phyloP scores from a whole-genome alignment of 1,140 invertebrate genomes.

The Chymomyza costata region DNA sequence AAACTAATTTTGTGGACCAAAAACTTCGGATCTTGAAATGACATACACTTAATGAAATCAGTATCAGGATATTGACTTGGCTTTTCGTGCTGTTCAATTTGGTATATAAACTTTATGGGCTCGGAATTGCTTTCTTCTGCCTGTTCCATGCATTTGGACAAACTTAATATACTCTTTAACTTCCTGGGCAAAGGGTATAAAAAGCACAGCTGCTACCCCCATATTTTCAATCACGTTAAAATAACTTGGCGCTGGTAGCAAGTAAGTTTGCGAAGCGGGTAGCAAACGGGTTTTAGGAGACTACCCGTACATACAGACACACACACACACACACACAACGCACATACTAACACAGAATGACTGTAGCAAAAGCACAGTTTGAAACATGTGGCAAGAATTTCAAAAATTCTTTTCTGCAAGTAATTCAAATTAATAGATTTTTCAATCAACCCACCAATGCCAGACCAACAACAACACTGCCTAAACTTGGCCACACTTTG shows the following conservation, averaged over 20 bases:
- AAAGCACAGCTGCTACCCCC: constrained; percentile 61
- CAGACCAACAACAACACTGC: constrained; percentile 2
- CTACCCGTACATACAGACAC: background rate
- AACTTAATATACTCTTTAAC: too few species aligned
- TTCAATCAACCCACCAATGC: constrained; percentile 41
- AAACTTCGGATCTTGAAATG: too few species aligned
- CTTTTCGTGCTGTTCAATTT: too few species aligned
- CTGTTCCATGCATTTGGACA: too few species aligned
- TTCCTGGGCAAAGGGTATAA: too few species aligned
- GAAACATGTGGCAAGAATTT: constrained; percentile 39
- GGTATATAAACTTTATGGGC: too few species aligned
- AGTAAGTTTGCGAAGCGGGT: constrained; percentile 50
- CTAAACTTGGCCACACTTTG: too few species aligned
- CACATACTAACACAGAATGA: too few species aligned
- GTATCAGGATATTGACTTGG: too few species aligned
- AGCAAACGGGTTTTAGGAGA: constrained; percentile 42
- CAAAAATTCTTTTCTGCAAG: constrained; percentile 51
- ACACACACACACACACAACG: constrained; percentile 6
- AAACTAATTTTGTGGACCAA: too few species aligned
- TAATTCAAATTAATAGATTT: constrained; percentile 62
- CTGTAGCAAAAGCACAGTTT: constrained; percentile 3
- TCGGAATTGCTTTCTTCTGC: too few species aligned
- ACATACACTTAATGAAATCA: too few species aligned
- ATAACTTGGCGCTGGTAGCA: constrained; percentile 51
- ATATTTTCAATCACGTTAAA: constrained; percentile 46